phyloP scores from a whole-genome alignment of 2,113 vertebrate species.

The Catharus minimus region DNA sequence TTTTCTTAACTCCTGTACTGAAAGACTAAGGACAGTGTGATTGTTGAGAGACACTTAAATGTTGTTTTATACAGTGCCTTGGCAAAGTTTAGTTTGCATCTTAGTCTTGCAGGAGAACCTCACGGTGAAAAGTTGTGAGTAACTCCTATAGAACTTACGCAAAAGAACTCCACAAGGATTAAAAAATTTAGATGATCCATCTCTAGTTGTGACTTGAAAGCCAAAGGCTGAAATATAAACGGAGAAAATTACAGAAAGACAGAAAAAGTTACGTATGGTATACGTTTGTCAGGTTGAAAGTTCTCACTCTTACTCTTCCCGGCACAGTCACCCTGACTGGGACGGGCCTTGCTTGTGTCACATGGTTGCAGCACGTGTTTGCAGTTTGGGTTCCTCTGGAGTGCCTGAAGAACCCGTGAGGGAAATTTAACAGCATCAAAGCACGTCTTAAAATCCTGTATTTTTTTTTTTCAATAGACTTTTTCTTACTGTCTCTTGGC shows the following conservation, averaged over 20 bases:
- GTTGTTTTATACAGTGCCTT: not conserved
- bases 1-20: not conserved
- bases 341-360: not conserved
- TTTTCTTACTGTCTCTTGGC: not conserved
- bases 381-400: not conserved
- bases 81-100: not conserved
- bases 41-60: not conserved
- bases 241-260: not conserved
- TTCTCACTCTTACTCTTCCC: not conserved
- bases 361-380: not conserved
- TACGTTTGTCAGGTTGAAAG: fast-evolving
- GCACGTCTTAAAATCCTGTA: not conserved
- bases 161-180: not conserved
- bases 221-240: not conserved
- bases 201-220: not conserved
- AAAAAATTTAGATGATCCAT: not conserved
- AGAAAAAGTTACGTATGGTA: not conserved
- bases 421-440: not conserved
- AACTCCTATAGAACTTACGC: not conserved
- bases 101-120: not conserved
- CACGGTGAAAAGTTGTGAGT: not conserved
- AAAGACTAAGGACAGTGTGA: too few relatives aligned
- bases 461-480: not conserved
- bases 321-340: not conserved
- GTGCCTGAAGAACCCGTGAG: not conserved